Percentiles rank a stretch among this genome's conserved stretches.
phyloP scores from a whole-genome alignment of 2,888 invertebrate genomes.

The Glaucopsyche alexis region DNA sequence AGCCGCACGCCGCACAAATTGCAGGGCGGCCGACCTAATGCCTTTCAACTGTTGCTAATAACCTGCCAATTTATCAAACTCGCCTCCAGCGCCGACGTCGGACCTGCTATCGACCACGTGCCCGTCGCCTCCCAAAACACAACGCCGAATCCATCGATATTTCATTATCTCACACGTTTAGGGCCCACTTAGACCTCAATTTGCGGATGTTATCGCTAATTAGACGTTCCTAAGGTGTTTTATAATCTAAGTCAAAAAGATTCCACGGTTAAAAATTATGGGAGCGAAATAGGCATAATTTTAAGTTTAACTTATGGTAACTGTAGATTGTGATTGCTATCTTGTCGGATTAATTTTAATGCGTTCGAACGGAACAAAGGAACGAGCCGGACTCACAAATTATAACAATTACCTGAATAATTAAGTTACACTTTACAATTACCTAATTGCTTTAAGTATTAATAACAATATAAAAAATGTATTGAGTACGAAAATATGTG shows the following conservation, averaged over 20 bases:
- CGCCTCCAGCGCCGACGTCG: conserved; percentile 51
- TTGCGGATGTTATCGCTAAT: conserved; percentile 5
- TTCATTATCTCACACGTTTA: conserved; percentile 16
- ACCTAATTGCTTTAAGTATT: not conserved
- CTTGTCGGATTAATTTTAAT: conserved; percentile 3
- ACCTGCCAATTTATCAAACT: conserved; percentile 79
- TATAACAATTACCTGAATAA: conserved; percentile 6
- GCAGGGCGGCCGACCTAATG: conserved; percentile 77
- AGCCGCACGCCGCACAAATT: conserved; percentile 68
- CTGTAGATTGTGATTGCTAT: not conserved
- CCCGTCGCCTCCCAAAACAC: conserved; percentile 10
- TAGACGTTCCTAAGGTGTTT: conserved; percentile 5
- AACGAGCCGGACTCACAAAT: not conserved
- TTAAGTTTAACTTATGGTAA: not conserved
- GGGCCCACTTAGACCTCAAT: conserved; percentile 1
- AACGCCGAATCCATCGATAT: conserved; percentile 10
- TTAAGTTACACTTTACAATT: not conserved
- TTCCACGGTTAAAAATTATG: not conserved
- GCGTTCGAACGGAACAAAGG: not conserved
- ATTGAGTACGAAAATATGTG: not conserved
- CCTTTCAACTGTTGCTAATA: conserved; percentile 80
- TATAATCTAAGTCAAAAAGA: not conserved
- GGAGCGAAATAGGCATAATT: not conserved
- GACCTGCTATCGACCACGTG: conserved; percentile 28
- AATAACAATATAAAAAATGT: not conserved